phyloP scores from a whole-genome alignment of 2,797 vertebrate species.

The Argyrosomus regius region DNA sequence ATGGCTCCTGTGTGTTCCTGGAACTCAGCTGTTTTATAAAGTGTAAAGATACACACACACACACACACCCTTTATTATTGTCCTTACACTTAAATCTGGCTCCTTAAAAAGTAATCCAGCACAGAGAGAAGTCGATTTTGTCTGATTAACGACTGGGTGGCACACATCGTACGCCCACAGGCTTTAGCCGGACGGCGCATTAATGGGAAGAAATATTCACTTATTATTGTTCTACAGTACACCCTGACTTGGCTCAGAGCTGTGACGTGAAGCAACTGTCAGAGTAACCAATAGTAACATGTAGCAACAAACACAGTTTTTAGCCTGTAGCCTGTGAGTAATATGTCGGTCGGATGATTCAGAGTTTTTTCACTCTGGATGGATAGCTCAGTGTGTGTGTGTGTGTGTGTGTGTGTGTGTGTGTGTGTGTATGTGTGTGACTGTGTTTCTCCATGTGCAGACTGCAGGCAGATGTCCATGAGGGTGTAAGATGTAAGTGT shows the following conservation, averaged over 20 bases:
- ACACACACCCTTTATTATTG: slow-evolving; percentile 15
- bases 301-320: slow-evolving; percentile 74
- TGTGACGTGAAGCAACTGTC: slow-evolving; percentile 63
- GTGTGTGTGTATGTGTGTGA: slow-evolving; percentile 9
- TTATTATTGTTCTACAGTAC: slow-evolving; percentile 51
- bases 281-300: slow-evolving; percentile 74
- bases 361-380: slow-evolving; percentile 42
- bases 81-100: slow-evolving; percentile 7
- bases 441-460: slow-evolving; percentile 19
- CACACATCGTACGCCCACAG: neutral
- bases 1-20: slow-evolving; percentile 11
- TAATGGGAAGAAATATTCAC: slow-evolving; percentile 35
- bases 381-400: slow-evolving; percentile 36
- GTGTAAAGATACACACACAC: slow-evolving; percentile 14
- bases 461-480: slow-evolving; percentile 43
- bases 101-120: neutral
- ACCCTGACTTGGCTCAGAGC: slow-evolving; percentile 52
- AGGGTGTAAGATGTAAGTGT: slow-evolving; percentile 42
- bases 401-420: slow-evolving; percentile 15
- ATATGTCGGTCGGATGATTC: slow-evolving; percentile 64
- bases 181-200: slow-evolving; percentile 17
- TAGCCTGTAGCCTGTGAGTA: slow-evolving; percentile 70
- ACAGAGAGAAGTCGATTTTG: neutral
- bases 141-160: slow-evolving; percentile 29
- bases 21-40: neutral